These are phyloP conservation scores for Dendrocincla tyrannina DNA, from an alignment of 2,797 vertebrate genomes.

Conservation along the genomic window DNA sequence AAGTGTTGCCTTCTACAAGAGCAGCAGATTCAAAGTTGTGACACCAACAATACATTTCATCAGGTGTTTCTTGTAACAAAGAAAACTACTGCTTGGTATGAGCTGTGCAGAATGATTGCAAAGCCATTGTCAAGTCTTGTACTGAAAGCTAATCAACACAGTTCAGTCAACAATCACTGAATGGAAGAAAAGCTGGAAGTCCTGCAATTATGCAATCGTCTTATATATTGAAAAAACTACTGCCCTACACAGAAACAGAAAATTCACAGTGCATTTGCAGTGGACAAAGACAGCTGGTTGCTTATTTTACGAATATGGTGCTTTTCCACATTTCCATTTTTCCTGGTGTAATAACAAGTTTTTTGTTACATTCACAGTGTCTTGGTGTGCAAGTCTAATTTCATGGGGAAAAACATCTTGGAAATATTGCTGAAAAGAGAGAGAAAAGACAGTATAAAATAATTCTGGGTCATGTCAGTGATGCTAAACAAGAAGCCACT, in stretches of 20 bases:
- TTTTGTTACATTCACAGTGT: not conserved
- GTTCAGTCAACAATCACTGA: conserved; percentile 29
- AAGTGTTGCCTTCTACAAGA: not conserved
- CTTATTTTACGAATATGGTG: not conserved
- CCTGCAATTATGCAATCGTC: conserved; percentile 26
- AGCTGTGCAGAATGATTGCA: not conserved
- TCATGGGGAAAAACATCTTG: not conserved
- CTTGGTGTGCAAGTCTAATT: not conserved
- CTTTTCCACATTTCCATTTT: not conserved
- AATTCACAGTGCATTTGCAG: not conserved
- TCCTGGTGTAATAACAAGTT: not conserved
- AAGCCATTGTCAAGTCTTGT: conserved; percentile 20
- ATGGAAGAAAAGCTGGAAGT: conserved; percentile 41
- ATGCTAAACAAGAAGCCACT: conserved; percentile 20
- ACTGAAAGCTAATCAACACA: conserved; percentile 62
- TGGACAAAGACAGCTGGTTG: not conserved
- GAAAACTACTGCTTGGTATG: not conserved
- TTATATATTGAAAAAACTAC: conserved; percentile 6
- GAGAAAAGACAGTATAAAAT: conserved; percentile 8
- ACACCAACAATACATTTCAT: not conserved
- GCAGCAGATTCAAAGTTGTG: not conserved
- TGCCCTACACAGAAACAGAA: conserved; percentile 1
- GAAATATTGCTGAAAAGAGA: conserved; percentile 44
- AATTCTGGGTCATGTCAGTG: not conserved
- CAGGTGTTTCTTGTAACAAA: conserved; percentile 29